A percentile compares a stretch with the other conserved stretches of the same genome.
These are phyloP conservation scores for Scelioninae gen. 1 DNA, from an alignment of 2,888 invertebrate genomes.

Conservation along the genomic window DNA sequence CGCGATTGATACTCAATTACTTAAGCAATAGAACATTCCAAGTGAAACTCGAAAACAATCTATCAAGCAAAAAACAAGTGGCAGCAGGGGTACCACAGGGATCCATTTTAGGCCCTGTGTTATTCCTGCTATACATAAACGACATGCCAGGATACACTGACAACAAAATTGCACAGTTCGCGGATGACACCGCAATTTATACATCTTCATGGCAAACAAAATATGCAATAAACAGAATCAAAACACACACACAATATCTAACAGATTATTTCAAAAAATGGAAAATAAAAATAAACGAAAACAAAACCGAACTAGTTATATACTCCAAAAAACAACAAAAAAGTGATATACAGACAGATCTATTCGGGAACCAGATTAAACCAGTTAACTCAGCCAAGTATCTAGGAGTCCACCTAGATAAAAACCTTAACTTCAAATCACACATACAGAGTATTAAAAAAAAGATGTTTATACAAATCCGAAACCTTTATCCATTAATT, in stretches of 20 bases:
- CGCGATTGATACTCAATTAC: no score
- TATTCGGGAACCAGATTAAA: no score
- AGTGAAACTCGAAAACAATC: no score
- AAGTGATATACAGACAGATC: no score
- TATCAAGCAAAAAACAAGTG: no score
- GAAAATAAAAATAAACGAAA: slow-evolving; percentile 21
- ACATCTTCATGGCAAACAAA: slow-evolving; percentile 2
- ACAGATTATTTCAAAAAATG: neutral
- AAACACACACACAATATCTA: neutral
- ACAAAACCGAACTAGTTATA: slow-evolving; percentile 6
- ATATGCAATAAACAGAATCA: neutral
- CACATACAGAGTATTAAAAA: neutral
- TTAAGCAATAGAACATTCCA: no score
- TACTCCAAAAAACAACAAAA: neutral
- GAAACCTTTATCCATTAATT: slow-evolving; percentile 6
- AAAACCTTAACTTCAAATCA: slow-evolving; percentile 14
- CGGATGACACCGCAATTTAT: slow-evolving; percentile 18
- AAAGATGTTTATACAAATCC: neutral
- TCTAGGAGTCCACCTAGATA: slow-evolving; percentile 22
- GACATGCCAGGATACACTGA: slow-evolving; percentile 6
- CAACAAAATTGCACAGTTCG: slow-evolving; percentile 17
- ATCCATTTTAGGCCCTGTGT: no score
- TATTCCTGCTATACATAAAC: no score
- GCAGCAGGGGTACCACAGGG: no score
- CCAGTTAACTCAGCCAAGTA: slow-evolving; percentile 4